Evolutionary conservation across 2,797 vertebrate genomes (phyloP).

Genomic region (Meda fulgida): DNA sequence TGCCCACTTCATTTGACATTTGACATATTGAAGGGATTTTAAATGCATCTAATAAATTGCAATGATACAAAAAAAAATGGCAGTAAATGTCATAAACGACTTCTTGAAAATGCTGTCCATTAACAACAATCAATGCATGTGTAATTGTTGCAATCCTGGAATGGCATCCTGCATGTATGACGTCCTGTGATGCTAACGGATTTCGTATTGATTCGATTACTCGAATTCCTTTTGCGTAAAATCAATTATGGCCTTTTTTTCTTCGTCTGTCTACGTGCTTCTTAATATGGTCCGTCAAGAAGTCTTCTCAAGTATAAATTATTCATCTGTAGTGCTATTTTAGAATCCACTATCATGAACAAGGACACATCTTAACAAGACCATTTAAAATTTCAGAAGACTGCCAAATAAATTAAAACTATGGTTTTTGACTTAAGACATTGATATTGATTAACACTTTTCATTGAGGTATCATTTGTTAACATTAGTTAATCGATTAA

Average conservation of each 20-base stretch:
- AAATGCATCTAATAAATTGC: constrained; percentile 49
- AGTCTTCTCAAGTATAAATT: constrained; percentile 39
- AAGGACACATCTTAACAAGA: constrained; percentile 20
- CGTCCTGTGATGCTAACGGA: constrained; percentile 57
- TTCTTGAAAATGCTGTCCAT: constrained; percentile 70
- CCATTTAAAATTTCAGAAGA: constrained; percentile 14
- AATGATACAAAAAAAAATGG: constrained; percentile 61
- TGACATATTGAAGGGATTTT: constrained; percentile 8
- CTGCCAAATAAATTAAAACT: constrained; percentile 13
- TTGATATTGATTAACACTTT: neutral
- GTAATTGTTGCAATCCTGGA: constrained; percentile 80
- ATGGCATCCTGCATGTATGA: constrained; percentile 61
- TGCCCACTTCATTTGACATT: constrained; percentile 19
- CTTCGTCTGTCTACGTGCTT: constrained; percentile 65
- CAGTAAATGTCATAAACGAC: constrained; percentile 75
- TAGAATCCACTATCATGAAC: constrained; percentile 42
- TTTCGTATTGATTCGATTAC: constrained; percentile 80
- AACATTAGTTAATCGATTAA: neutral
- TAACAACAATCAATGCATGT: constrained; percentile 76
- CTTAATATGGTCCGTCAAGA: constrained; percentile 49
- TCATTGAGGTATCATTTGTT: neutral
- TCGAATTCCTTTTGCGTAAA: constrained; percentile 75
- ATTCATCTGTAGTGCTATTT: constrained; percentile 45
- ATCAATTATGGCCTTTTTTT: constrained; percentile 82
- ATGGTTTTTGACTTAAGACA: neutral